Base-by-base conservation (phyloP, 2,888 invertebrate genomes). In the Dimorphilus gyrociliatus region DNA sequence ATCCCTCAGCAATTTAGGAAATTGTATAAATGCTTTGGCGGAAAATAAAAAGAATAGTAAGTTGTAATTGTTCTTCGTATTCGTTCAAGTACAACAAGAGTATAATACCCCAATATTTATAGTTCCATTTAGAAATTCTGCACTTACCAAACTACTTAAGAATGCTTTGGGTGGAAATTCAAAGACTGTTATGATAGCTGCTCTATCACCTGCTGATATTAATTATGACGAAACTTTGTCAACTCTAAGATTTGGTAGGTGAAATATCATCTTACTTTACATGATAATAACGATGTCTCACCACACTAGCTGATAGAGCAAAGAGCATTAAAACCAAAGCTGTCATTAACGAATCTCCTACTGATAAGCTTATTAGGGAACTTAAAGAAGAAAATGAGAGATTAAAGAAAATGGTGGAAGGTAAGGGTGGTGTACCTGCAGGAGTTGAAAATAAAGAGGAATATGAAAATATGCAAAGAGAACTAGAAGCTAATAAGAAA, bases 21-120 rank as follows among this genome's bases (percentile, higher is more conserved):
- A 58, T 38, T 51, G 51, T 29, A 57, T 59, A 35, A 53, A 50
- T 27, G 65, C 66, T 15, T 45, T 67, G 21, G 65, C 65, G 3
- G 57, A 67, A n/a, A n/a, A n/a, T n/a, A n/a, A n/a, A n/a, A n/a
- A n/a, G n/a, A n/a, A n/a, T n/a, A n/a, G n/a, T n/a, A n/a, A n/a
- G n/a, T n/a, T n/a, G n/a, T n/a, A n/a, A n/a, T n/a, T n/a, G n/a
- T n/a, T n/a, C n/a, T n/a, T n/a, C n/a, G n/a, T n/a, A n/a, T n/a
- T n/a, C n/a, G n/a, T n/a, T n/a, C n/a, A n/a, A n/a, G n/a, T n/a
- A n/a, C n/a, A n/a, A n/a, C n/a, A n/a, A n/a, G n/a, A n/a, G n/a
- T n/a, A n/a, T n/a, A n/a, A n/a, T n/a, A n/a, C n/a, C n/a, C n/a
- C n/a, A n/a, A n/a, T n/a, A n/a, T n/a, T n/a, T 45, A 32, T 43